phyloP scores from a whole-genome alignment of 23 tunicate species.

The Aplidium turbinatum region DNA sequence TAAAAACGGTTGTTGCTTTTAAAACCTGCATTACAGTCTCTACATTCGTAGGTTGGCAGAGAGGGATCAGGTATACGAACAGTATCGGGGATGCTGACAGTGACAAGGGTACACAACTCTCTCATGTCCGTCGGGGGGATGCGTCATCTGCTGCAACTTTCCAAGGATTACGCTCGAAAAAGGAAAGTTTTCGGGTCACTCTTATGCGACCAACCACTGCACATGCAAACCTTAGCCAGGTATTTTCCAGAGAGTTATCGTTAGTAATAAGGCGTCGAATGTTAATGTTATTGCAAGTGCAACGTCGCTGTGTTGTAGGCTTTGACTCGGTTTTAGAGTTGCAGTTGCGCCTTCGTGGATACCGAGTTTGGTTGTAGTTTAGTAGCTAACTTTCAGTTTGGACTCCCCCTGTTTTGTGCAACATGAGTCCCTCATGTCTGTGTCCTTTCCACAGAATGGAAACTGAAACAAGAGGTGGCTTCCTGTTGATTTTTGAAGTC shows the following conservation, averaged over 20 bases:
- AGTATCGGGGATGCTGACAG: constrained; percentile 84
- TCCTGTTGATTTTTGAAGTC: constrained; percentile 67
- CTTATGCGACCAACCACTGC: constrained; percentile 57
- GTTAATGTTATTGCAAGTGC: neutral
- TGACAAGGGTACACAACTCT: constrained; percentile 82
- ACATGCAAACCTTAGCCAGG: constrained; percentile 90
- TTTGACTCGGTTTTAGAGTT: too few species aligned
- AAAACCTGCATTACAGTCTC: too few species aligned
- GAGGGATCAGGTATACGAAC: constrained; percentile 53
- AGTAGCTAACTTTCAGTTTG: too few species aligned
- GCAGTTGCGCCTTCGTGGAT: too few species aligned
- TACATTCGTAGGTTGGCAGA: constrained; percentile 64
- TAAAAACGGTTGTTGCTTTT: too few species aligned
- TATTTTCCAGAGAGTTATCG: too few species aligned
- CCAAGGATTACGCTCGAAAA: constrained; percentile 72
- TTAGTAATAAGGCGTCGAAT: too few species aligned
- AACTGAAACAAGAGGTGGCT: constrained; percentile 73
- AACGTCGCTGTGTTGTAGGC: too few species aligned
- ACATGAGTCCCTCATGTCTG: too few species aligned
- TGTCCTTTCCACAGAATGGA: constrained; percentile 76
- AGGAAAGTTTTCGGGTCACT: constrained; percentile 68
- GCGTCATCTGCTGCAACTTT: constrained; percentile 61
- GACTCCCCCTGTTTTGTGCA: too few species aligned
- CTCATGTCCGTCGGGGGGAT: constrained; percentile 49
- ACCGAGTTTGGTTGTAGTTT: too few species aligned